Percentiles rank a stretch among this genome's conserved stretches.
These are phyloP conservation scores for Chrysemys picta DNA, from an alignment of 2,113 vertebrate genomes.

Conservation along the genomic window DNA sequence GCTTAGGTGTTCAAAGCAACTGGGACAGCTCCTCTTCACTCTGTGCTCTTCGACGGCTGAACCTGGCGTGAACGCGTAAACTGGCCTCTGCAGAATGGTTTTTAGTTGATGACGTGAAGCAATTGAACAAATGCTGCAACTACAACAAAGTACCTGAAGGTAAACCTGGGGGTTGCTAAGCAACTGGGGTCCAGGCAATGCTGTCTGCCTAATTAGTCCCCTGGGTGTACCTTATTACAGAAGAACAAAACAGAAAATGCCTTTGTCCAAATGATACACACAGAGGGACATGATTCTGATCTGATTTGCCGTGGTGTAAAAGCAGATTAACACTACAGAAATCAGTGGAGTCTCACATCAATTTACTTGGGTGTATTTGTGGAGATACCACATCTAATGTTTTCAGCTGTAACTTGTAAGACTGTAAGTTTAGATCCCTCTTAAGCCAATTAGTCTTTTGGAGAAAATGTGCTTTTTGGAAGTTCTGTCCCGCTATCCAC, in stretches of 20 bases:
- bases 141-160: background rate
- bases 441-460: background rate
- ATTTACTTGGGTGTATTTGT: background rate
- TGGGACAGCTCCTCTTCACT: background rate
- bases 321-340: background rate
- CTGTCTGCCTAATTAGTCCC: constrained; percentile 12
- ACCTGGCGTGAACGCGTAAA: background rate
- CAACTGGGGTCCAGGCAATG: background rate
- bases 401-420: background rate
- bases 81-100: background rate
- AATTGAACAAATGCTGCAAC: background rate
- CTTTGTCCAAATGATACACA: background rate
- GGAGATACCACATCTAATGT: background rate
- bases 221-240: background rate
- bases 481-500: background rate
- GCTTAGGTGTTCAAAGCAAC: background rate
- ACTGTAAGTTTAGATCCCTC: background rate
- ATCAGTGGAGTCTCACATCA: background rate
- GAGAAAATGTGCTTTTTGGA: background rate
- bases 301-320: background rate
- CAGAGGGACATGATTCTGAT: rapidly evolving
- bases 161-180: background rate
- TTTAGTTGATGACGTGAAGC: constrained; percentile 8
- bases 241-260: constrained; percentile 2
- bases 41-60: rapidly evolving